phyloP scores from a whole-genome alignment of 2,888 invertebrate genomes.

The Thumatha senex region DNA sequence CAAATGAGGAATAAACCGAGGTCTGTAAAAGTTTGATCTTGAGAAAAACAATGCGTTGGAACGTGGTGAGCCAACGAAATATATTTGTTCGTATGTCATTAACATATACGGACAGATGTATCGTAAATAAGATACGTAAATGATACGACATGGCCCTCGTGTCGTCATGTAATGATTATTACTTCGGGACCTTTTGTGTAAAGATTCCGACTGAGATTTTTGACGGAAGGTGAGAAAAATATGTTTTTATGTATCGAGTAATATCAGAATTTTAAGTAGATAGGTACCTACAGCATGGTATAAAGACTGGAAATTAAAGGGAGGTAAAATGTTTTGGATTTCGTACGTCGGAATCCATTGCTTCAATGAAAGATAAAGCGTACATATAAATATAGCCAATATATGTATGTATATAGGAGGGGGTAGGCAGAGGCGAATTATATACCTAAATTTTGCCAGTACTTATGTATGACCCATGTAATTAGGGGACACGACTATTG shows the following conservation, averaged over 20 bases:
- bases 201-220: conserved; percentile 10
- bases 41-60: conserved; percentile 58
- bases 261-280: not conserved
- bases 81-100: conserved; percentile 72
- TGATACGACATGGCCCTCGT: conserved; percentile 53
- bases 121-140: conserved; percentile 75
- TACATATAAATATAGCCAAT: too few relatives aligned
- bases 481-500: too few relatives aligned
- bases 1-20: conserved; percentile 13
- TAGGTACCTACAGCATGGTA: not conserved
- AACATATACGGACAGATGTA: conserved; percentile 63
- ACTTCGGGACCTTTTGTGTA: conserved; percentile 24
- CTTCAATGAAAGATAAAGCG: too few relatives aligned
- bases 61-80: conserved; percentile 57
- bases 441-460: too few relatives aligned
- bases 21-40: conserved; percentile 39
- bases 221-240: conserved; percentile 10
- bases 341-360: too few relatives aligned
- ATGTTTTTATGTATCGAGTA: conserved; percentile 4
- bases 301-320: not conserved
- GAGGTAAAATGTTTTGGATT: too few relatives aligned
- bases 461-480: too few relatives aligned
- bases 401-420: too few relatives aligned
- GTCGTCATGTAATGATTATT: conserved; percentile 46
- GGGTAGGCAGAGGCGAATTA: too few relatives aligned